phyloP scores from a whole-genome alignment of 2,888 invertebrate genomes.

The Hedya salicella region DNA sequence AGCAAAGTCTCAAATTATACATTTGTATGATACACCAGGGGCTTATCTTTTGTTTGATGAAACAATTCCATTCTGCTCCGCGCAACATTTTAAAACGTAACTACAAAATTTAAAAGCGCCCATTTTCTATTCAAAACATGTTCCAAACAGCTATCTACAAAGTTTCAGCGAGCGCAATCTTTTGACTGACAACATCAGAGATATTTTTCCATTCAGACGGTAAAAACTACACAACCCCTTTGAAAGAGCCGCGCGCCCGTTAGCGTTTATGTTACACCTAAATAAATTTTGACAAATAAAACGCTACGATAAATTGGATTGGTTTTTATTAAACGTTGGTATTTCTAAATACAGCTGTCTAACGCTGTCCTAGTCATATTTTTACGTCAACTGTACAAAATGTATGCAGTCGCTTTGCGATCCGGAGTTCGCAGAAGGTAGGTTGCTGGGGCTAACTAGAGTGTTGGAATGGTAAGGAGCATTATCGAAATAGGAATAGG shows the following conservation, averaged over 20 bases:
- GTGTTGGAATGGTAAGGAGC: too few species aligned
- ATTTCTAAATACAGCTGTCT: background rate
- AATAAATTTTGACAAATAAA: background rate
- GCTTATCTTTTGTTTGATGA: background rate
- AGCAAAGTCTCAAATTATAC: background rate
- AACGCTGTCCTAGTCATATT: background rate
- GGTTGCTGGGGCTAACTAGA: too few species aligned
- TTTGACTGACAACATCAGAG: slow-evolving; percentile 27
- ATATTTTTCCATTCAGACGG: slow-evolving; percentile 13
- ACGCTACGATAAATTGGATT: background rate
- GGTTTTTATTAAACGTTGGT: background rate
- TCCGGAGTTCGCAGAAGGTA: too few species aligned
- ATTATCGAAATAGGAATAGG: too few species aligned
- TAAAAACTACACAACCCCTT: slow-evolving; percentile 14
- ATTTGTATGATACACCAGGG: background rate
- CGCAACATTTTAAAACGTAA: slow-evolving; percentile 15
- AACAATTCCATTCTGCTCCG: slow-evolving; percentile 4
- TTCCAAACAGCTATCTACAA: slow-evolving; percentile 30
- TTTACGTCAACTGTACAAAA: too few species aligned
- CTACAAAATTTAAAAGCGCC: slow-evolving; percentile 17
- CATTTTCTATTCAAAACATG: slow-evolving; percentile 34
- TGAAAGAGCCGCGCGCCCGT: slow-evolving; percentile 3
- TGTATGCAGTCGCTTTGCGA: too few species aligned
- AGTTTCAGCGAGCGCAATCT: slow-evolving; percentile 17
- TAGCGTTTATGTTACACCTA: slow-evolving; percentile 2